Evolutionary conservation across 2,113 vertebrate species (phyloP).

Genomic region (Cyanocitta stelleri): DNA sequence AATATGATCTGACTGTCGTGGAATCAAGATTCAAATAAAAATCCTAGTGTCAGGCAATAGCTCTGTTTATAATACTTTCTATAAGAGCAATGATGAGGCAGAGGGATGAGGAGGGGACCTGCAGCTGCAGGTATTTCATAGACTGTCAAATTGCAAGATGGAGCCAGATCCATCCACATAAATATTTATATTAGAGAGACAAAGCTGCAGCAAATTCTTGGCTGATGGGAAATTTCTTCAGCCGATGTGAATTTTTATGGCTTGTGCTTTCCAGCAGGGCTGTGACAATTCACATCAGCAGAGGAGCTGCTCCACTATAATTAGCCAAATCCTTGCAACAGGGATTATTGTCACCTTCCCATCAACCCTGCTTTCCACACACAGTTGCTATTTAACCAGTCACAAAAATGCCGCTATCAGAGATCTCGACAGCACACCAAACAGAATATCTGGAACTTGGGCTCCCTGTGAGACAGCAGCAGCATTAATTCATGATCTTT

Average conservation of each 20-base stretch:
- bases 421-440: neutral
- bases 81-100: neutral
- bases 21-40: neutral
- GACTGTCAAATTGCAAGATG: neutral
- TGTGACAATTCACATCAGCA: constrained; percentile 9
- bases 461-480: neutral
- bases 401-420: neutral
- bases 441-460: neutral
- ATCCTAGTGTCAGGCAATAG: neutral
- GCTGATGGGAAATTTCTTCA: neutral
- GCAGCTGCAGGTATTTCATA: neutral
- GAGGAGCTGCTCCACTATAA: constrained; percentile 10
- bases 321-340: neutral
- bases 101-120: neutral
- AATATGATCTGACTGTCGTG: neutral
- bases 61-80: neutral
- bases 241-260: constrained; percentile 7
- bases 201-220: neutral
- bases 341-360: neutral
- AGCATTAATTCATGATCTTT: neutral
- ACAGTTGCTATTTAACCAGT: neutral
- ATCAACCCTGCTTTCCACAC: neutral
- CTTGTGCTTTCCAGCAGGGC: neutral
- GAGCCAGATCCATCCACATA: neutral
- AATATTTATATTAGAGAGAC: constrained; percentile 36